Percentiles rank a stretch among this genome's conserved stretches.
phyloP scores from a whole-genome alignment of 2,113 vertebrate species.

The Danionella cerebrum region DNA sequence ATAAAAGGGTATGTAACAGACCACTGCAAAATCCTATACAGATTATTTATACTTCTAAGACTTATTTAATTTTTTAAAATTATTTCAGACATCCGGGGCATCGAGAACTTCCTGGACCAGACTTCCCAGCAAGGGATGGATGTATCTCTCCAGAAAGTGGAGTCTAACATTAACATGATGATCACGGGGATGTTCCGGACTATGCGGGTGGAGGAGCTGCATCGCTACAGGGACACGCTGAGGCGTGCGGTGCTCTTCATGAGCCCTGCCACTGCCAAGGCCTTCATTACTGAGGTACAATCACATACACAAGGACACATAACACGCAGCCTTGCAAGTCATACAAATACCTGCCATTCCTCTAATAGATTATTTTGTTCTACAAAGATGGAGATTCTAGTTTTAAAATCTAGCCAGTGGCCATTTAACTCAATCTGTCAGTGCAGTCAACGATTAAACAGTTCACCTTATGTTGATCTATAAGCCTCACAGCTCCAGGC shows the following conservation, averaged over 20 bases:
- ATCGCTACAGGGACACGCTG: conserved; percentile 91
- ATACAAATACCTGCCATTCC: background rate
- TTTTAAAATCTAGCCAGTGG: background rate
- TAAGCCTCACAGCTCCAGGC: background rate
- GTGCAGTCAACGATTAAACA: background rate
- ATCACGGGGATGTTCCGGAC: conserved; percentile 92
- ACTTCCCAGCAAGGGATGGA: conserved; percentile 98
- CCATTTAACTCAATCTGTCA: background rate
- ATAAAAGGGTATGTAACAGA: too few relatives aligned
- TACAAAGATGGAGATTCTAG: background rate
- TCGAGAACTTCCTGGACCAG: conserved; percentile 94
- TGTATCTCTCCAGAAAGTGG: conserved; percentile 96
- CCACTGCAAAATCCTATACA: too few relatives aligned
- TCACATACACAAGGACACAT: background rate
- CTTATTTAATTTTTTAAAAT: background rate
- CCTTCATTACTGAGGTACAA: conserved; percentile 91
- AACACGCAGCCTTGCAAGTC: background rate
- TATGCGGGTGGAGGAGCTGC: conserved; percentile 91
- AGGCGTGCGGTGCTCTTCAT: conserved; percentile 90
- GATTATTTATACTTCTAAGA: too few relatives aligned
- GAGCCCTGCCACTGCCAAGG: conserved; percentile 90
- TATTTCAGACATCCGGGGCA: conserved; percentile 86
- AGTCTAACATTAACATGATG: conserved; percentile 98
- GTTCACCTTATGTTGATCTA: background rate
- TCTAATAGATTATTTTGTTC: background rate